Evolutionary conservation across 1,140 invertebrate genomes (phyloP).

Genomic region (Paracyclopina nana): DNA sequence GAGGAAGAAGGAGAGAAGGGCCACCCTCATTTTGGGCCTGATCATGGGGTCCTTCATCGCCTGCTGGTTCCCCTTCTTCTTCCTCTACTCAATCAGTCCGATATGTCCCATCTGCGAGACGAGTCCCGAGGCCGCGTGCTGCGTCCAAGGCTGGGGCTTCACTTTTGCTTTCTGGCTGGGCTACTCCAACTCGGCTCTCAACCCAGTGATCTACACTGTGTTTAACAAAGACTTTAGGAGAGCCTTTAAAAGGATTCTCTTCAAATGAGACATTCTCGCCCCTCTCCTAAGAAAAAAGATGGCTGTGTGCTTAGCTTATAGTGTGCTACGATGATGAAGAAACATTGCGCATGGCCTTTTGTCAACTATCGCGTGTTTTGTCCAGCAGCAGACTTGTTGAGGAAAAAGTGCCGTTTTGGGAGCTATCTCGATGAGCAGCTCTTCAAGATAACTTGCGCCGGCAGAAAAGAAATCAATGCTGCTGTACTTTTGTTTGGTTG

Average conservation of each 20-base stretch:
- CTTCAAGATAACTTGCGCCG: no score
- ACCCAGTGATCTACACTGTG: slow-evolving; percentile 68
- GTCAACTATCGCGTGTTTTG: no score
- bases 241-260: slow-evolving; percentile 53
- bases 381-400: no score
- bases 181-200: slow-evolving; percentile 93
- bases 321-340: no score
- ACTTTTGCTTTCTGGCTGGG: slow-evolving; percentile 94
- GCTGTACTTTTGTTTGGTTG: no score
- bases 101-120: slow-evolving; percentile 41
- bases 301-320: no score
- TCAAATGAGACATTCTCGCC: no score
- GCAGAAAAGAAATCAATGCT: no score
- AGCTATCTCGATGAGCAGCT: no score
- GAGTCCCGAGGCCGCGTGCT: slow-evolving; percentile 32
- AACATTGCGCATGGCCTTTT: no score
- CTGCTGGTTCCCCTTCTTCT: slow-evolving; percentile 97
- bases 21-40: slow-evolving; percentile 84
- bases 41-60: slow-evolving; percentile 98
- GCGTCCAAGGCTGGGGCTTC: slow-evolving; percentile 62
- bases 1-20: slow-evolving; percentile 86
- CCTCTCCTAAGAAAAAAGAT: no score
- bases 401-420: no score
- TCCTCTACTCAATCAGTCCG: slow-evolving; percentile 70
- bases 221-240: slow-evolving; percentile 88